phyloP scores from a whole-genome alignment of 2,113 vertebrate species.

The Zosterops hypoxanthus region DNA sequence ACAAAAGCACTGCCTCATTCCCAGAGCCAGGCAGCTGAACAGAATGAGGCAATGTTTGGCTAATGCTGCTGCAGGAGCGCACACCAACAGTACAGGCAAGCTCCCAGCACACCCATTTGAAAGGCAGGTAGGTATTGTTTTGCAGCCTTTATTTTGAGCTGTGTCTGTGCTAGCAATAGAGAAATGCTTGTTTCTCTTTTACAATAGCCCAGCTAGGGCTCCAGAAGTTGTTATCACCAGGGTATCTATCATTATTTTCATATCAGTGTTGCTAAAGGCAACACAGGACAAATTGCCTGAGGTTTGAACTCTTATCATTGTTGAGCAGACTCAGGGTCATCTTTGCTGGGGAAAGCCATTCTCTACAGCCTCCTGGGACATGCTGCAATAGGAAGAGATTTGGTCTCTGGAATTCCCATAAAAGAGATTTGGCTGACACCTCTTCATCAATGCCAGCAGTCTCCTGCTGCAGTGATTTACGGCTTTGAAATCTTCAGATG shows the following conservation, averaged over 20 bases:
- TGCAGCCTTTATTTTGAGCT: not conserved
- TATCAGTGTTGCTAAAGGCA: conserved; percentile 3
- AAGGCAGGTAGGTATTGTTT: not conserved
- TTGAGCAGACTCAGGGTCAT: not conserved
- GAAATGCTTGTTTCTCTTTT: not conserved
- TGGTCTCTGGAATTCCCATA: conserved; percentile 17
- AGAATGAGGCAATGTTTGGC: not conserved
- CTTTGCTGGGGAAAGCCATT: not conserved
- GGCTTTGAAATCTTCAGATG: not conserved
- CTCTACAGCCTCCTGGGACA: not conserved
- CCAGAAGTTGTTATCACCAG: not conserved
- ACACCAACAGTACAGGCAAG: not conserved
- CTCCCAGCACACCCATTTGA: not conserved
- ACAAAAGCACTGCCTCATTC: not conserved
- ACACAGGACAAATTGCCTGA: not conserved
- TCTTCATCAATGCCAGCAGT: not conserved
- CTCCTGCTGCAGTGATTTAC: not conserved
- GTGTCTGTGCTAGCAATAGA: not conserved
- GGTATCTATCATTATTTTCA: not conserved
- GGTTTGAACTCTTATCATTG: not conserved
- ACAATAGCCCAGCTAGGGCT: not conserved
- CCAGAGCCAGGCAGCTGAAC: not conserved
- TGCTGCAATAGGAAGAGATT: not conserved
- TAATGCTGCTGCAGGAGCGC: not conserved
- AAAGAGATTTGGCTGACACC: not conserved